Conservation (phyloP, 1,140 invertebrate species). For the Latrodectus geometricus region DNA sequence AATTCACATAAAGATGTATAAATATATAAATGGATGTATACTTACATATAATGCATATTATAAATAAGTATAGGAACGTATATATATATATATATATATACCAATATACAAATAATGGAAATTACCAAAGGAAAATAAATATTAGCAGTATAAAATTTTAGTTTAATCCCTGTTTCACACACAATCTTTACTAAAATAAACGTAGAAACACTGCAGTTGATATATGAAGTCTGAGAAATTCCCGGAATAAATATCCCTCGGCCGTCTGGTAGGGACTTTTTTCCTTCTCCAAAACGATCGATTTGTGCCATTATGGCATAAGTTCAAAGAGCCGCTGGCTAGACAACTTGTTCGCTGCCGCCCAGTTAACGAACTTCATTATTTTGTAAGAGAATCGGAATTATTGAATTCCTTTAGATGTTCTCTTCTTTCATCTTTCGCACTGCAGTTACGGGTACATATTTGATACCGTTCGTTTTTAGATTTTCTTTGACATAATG, state of each 20-base stretch:
- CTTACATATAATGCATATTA: too few relatives aligned
- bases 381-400: conserved; percentile 52
- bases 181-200: background rate
- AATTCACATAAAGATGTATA: too few relatives aligned
- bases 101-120: too few relatives aligned
- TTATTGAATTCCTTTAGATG: conserved; percentile 35
- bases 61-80: too few relatives aligned
- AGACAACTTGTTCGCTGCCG: conserved; percentile 46
- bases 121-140: background rate
- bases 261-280: background rate
- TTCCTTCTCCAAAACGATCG: conserved; percentile 12
- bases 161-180: background rate
- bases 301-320: conserved; percentile 27
- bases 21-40: too few relatives aligned
- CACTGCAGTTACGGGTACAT: background rate
- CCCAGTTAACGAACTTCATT: conserved; percentile 42
- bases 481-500: background rate
- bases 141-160: background rate
- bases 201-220: background rate
- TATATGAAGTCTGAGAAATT: too few relatives aligned
- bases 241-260: background rate
- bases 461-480: background rate
- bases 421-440: background rate
- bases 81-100: too few relatives aligned
- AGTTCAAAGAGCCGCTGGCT: conserved; percentile 16